Conservation (phyloP, 2,113 vertebrate species). For the Canis aureus region DNA sequence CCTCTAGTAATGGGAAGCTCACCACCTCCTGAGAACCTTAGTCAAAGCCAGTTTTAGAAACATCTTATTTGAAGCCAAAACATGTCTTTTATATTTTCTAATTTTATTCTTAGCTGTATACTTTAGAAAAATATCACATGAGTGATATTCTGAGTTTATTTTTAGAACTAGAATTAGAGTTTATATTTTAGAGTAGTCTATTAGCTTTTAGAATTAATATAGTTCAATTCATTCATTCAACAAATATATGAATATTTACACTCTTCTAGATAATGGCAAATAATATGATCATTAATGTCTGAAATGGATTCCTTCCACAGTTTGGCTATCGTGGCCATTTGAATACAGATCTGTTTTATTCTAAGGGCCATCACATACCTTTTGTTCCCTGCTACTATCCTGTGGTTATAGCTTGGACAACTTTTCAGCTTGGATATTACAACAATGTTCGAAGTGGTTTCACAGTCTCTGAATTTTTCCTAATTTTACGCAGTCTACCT, state of each 20-base stretch:
- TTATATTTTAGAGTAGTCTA: background rate
- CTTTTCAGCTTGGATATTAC: background rate
- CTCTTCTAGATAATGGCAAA: background rate
- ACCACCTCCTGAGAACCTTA: background rate
- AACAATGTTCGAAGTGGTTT: background rate
- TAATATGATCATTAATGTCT: background rate
- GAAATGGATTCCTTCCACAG: background rate
- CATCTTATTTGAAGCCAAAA: background rate
- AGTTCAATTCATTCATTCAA: background rate
- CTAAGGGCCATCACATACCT: background rate
- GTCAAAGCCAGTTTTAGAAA: background rate
- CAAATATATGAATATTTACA: background rate
- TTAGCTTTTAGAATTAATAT: background rate
- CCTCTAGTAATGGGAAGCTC: background rate
- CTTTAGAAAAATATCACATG: background rate
- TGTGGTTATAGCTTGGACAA: background rate
- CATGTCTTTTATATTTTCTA: background rate
- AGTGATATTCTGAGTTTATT: background rate
- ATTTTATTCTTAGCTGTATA: background rate
- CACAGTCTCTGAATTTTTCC: background rate
- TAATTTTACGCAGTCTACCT: background rate
- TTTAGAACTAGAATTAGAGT: constrained; percentile 1
- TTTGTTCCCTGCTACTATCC: background rate
- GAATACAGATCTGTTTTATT: background rate
- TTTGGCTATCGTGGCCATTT: no score